These are phyloP conservation scores for Augiades crinisus DNA, from an alignment of 2,888 invertebrate genomes.

Conservation along the genomic window DNA sequence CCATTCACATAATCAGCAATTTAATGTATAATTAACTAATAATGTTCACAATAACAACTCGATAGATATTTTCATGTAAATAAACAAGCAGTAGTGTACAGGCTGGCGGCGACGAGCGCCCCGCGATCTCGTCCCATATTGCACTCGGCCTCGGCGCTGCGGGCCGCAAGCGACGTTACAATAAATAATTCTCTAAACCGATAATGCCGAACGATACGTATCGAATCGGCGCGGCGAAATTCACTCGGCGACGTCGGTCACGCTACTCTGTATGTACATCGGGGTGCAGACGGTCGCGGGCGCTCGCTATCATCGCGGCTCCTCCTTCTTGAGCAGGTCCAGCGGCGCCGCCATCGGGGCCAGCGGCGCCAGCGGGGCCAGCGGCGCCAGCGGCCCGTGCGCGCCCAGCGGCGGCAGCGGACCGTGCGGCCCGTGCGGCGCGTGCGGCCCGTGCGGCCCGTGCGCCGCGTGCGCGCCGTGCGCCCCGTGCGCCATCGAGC, in stretches of 20 bases:
- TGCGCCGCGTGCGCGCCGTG: conserved; percentile 43
- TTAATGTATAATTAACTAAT: conserved; percentile 81
- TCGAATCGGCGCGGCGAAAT: conserved; percentile 48
- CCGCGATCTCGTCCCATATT: conserved; percentile 63
- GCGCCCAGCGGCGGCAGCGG: conserved; percentile 64
- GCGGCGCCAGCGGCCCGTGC: conserved; percentile 52
- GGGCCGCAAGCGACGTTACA: conserved; percentile 61
- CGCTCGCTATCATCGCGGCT: conserved; percentile 78
- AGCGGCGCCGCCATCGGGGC: conserved; percentile 82
- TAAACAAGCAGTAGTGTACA: conserved; percentile 76
- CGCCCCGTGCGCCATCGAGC: conserved; percentile 74
- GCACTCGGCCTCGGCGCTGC: conserved; percentile 52
- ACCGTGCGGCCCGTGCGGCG: conserved; percentile 62
- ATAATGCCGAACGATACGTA: conserved; percentile 65
- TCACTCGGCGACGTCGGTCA: conserved; percentile 55
- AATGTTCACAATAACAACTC: conserved; percentile 80
- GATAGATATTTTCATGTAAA: conserved; percentile 79
- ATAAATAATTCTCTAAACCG: conserved; percentile 77
- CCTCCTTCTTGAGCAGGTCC: conserved; percentile 83
- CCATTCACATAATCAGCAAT: conserved; percentile 72
- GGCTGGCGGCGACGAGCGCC: conserved; percentile 53
- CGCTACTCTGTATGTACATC: conserved; percentile 54
- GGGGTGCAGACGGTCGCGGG: conserved; percentile 43
- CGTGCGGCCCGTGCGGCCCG: conserved; percentile 77
- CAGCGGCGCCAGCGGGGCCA: conserved; percentile 69